These are phyloP conservation scores for Cladopsammia gracilis DNA, from an alignment of 64 coral and sea anemone species.

Conservation along the genomic window DNA sequence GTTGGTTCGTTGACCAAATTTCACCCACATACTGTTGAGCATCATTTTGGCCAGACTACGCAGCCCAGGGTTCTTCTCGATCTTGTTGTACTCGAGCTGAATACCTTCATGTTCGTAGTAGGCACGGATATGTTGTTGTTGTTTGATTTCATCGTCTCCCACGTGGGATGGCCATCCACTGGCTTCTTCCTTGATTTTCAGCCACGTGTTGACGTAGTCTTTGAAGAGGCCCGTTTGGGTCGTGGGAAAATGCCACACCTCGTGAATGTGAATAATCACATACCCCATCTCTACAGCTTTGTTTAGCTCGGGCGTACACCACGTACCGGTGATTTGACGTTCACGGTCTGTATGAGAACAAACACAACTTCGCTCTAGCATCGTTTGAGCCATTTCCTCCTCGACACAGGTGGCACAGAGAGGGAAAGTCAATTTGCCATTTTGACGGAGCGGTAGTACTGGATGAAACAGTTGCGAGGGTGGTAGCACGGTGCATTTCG, in stretches of 20 bases:
- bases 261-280: neutral
- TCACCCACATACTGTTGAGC: conserved; percentile 24
- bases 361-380: neutral
- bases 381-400: too few relatives aligned
- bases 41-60: neutral
- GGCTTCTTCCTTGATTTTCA: neutral
- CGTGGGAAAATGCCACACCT: conserved; percentile 6
- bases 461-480: neutral
- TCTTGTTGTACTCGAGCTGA: neutral
- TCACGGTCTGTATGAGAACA: neutral
- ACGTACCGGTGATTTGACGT: neutral
- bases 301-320: neutral
- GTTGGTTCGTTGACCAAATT: conserved; percentile 16
- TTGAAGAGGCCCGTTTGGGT: neutral
- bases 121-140: accelerated
- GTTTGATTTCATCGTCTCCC: neutral
- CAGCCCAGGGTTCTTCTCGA: conserved; percentile 9
- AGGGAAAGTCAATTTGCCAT: neutral
- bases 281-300: neutral
- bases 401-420: neutral
- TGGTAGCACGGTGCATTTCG: neutral
- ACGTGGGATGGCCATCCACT: neutral
- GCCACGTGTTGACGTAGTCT: neutral
- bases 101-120: neutral
- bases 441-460: neutral